Evolutionary conservation across 2,113 vertebrate genomes (phyloP).

Genomic region (Isurus oxyrinchus): DNA sequence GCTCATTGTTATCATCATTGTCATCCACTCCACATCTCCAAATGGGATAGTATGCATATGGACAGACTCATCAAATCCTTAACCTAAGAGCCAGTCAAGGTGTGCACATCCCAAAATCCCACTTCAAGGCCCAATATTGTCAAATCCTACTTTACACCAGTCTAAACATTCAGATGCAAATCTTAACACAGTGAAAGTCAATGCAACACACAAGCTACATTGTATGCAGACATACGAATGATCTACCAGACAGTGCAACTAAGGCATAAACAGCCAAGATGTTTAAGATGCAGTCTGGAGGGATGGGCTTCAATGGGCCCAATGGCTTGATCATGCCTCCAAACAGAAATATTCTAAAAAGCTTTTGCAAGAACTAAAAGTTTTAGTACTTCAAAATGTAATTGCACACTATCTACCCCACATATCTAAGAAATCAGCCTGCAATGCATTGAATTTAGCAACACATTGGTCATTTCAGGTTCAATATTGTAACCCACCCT

Average conservation of each 20-base stretch:
- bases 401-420: neutral
- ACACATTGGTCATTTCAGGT: neutral
- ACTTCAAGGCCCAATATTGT: neutral
- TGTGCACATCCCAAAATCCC: neutral
- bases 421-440: neutral
- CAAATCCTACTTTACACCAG: neutral
- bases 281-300: neutral
- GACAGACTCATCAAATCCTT: neutral
- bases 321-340: neutral
- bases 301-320: too few relatives aligned
- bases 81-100: neutral
- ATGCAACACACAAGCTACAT: neutral
- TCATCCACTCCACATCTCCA: neutral
- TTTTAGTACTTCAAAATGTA: neutral
- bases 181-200: neutral
- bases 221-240: neutral
- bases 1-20: neutral
- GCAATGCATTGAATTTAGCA: neutral
- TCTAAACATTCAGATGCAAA: neutral
- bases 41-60: neutral
- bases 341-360: neutral
- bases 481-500: neutral
- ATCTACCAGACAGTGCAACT: neutral
- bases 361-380: neutral
- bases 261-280: neutral